Percentiles rank a stretch among this genome's conserved stretches.
Evolutionary conservation across 2,113 vertebrate genomes (phyloP).

Genomic region (Scomber scombrus): DNA sequence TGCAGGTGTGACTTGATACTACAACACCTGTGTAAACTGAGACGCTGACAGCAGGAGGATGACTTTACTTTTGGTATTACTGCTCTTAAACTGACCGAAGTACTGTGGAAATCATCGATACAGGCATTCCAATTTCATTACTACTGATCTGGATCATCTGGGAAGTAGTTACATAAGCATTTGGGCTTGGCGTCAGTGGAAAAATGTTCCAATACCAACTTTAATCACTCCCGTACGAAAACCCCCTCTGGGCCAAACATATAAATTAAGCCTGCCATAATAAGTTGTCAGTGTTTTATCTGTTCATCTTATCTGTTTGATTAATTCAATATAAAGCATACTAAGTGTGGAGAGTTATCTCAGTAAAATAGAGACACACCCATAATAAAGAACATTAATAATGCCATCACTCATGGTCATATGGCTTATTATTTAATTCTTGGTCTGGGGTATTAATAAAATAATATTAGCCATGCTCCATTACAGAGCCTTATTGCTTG

Average conservation of each 20-base stretch:
- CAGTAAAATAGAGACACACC: conserved; percentile 23
- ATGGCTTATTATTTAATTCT: conserved; percentile 58
- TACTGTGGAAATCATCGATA: not conserved
- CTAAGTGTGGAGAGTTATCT: conserved; percentile 8
- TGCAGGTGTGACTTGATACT: conserved; percentile 58
- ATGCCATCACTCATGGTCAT: conserved; percentile 47
- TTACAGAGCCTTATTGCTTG: conserved; percentile 33
- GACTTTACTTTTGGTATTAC: conserved; percentile 23
- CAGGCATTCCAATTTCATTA: conserved; percentile 7
- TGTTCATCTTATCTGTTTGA: conserved; percentile 13
- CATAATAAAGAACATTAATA: conserved; percentile 38
- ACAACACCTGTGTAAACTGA: conserved; percentile 70
- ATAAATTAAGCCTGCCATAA: conserved; percentile 4
- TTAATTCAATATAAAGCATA: conserved; percentile 32
- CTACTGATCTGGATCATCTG: conserved; percentile 22
- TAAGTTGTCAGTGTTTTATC: conserved; percentile 5
- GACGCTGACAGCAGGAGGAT: conserved; percentile 32
- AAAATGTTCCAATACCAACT: conserved; percentile 11
- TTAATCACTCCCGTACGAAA: conserved; percentile 1
- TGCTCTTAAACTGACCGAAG: not conserved
- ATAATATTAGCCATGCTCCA: conserved; percentile 47
- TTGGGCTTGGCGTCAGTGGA: conserved; percentile 5
- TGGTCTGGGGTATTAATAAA: conserved; percentile 43
- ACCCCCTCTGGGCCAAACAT: conserved; percentile 1
- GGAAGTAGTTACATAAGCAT: conserved; percentile 11